Base-by-base conservation (phyloP, 2,888 invertebrate species). In the Trimorus sp. region DNA sequence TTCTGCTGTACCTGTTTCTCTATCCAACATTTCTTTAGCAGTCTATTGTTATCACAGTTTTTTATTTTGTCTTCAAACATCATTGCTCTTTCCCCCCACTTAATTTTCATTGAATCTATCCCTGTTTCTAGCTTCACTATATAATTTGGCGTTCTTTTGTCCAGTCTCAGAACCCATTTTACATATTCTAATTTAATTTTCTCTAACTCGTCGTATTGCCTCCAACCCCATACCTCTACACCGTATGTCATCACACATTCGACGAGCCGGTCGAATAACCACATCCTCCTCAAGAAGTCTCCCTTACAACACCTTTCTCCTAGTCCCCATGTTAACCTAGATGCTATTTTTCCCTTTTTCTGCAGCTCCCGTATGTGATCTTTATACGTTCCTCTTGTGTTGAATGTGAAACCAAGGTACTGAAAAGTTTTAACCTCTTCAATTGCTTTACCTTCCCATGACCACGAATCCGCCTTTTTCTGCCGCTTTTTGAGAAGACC, bases 201-300 rank as follows among this genome's bases (percentile, higher is more conserved):
- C 42, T 59, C 59, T 15, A 59, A 15, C 12, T 42, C 42, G 38
- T 42, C 42, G 7, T n/a, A 9, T 15, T 59, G 40, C 14, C 2
- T 7, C 42, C 59, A 59, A 14, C n/a, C n/a, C n/a, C n/a, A n/a
- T n/a, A n/a, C n/a, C n/a, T n/a, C n/a, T n/a, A n/a, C n/a, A n/a
- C n/a, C 59, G 15, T 59, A 59, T 42, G 59, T 7, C 59, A 59
- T 59, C 8, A 59, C 59, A 42, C 59, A 40, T 59, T 42, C 42
- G 6, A 53, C 53, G 6, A 53, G 16, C 7, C 53, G 7, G 7
- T 56, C 15, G n/a, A 56, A 56, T n/a, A 56, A 36, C 59, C 59
- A 59, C 40, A 59, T 59, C 42, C 59, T 59, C 12, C 59, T 40
- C 8, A 9, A 3, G 12, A 59, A 38, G 12, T 59, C 42, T 8